Percentiles rank a stretch among this genome's conserved stretches.
These are phyloP conservation scores for Drosophila eohydei DNA, from an alignment of 2,888 invertebrate genomes.

Conservation along the genomic window DNA sequence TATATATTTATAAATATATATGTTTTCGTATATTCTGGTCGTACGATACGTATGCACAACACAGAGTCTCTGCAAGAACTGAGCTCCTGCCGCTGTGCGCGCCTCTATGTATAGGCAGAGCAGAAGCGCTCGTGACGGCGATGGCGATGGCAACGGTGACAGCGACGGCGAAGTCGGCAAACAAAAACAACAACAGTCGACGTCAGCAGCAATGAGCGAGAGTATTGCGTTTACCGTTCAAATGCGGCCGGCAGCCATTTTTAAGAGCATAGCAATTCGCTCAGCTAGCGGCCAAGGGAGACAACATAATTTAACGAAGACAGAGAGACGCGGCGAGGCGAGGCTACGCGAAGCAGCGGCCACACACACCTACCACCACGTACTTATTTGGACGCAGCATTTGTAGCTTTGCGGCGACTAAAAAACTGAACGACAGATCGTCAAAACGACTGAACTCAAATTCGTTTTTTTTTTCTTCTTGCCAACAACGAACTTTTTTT, in stretches of 20 bases:
- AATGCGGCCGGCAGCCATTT: conserved; percentile 36
- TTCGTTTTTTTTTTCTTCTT: conserved; percentile 8
- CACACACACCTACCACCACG: conserved; percentile 9
- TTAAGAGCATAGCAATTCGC: conserved; percentile 39
- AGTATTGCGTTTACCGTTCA: conserved; percentile 37
- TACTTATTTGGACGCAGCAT: conserved; percentile 35
- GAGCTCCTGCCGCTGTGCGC: conserved; percentile 62
- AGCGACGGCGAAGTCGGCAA: not conserved
- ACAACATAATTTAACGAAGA: conserved; percentile 16
- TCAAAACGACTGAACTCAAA: conserved; percentile 16
- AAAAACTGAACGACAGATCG: conserved; percentile 24
- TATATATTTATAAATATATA: not conserved
- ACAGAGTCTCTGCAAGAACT: conserved; percentile 79
- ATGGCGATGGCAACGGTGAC: not conserved
- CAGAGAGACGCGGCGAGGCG: not conserved
- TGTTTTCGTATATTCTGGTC: conserved; percentile 13
- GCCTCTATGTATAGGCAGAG: conserved; percentile 74
- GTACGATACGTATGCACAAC: conserved; percentile 63
- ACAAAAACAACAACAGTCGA: conserved; percentile 15
- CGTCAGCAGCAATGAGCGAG: conserved; percentile 23
- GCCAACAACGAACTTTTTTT: conserved; percentile 31
- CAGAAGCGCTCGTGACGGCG: conserved; percentile 26
- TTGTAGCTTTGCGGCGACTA: conserved; percentile 24
- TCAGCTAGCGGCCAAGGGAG: conserved; percentile 37
- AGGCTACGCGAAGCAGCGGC: not conserved